These are phyloP conservation scores for Diploscapter pachys DNA, from an alignment of 1,140 invertebrate species.

Conservation along the genomic window DNA sequence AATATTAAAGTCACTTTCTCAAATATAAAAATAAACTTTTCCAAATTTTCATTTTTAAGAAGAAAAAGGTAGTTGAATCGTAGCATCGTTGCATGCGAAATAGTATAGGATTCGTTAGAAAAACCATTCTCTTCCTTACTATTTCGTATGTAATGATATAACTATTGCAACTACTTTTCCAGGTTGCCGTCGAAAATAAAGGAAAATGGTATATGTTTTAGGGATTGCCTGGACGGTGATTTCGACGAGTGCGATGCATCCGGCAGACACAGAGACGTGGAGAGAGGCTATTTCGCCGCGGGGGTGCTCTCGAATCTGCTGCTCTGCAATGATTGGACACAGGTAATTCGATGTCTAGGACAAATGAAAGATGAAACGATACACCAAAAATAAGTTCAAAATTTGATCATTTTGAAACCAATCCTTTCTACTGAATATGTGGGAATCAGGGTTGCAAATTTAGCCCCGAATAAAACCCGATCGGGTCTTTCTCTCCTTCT, in stretches of 20 bases:
- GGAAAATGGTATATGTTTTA: constrained; percentile 12
- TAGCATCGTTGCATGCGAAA: too few relatives aligned
- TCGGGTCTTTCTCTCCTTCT: too few relatives aligned
- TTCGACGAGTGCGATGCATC: constrained; percentile 46
- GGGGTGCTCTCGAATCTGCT: constrained; percentile 76
- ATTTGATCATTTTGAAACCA: constrained; percentile 15
- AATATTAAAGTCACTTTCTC: background rate
- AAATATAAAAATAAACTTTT: background rate
- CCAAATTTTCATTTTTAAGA: constrained; percentile 11
- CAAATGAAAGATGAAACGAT: constrained; percentile 67
- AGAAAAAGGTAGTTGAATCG: constrained; percentile 8
- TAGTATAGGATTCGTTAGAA: too few relatives aligned
- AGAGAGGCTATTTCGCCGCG: constrained; percentile 78
- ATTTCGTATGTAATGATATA: too few relatives aligned
- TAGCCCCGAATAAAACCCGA: too few relatives aligned
- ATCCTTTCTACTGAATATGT: background rate
- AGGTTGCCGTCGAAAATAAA: background rate
- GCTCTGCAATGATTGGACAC: constrained; percentile 66
- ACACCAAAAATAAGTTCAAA: constrained; percentile 29
- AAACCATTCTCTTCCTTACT: too few relatives aligned
- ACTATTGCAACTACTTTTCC: too few relatives aligned
- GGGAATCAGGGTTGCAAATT: background rate
- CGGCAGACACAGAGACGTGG: constrained; percentile 70
- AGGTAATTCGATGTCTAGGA: constrained; percentile 58
- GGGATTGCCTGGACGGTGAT: constrained; percentile 13